Conservation (phyloP, 1,140 invertebrate species). For the Cydia splendana region DNA sequence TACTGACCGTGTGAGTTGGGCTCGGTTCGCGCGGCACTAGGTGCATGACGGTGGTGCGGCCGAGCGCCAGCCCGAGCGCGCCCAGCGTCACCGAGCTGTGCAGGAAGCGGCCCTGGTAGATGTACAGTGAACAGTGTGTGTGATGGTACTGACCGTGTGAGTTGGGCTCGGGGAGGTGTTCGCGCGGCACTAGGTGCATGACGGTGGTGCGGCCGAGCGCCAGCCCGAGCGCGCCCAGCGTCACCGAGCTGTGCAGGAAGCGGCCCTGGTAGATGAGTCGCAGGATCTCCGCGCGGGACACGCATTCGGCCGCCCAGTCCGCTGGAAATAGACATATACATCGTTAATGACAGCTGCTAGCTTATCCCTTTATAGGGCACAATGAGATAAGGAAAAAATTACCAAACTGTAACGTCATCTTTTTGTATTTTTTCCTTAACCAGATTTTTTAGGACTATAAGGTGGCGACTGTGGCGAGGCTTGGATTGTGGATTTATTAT, state of each 20-base stretch:
- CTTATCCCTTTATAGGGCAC: too few species aligned
- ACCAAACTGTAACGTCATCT: too few species aligned
- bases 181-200: constrained; percentile 99
- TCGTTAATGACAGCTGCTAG: too few species aligned
- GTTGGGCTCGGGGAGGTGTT: constrained; percentile 99
- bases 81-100: too few species aligned
- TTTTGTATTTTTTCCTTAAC: too few species aligned
- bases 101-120: constrained; percentile 64
- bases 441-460: too few species aligned
- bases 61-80: too few species aligned
- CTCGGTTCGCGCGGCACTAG: constrained; percentile 90
- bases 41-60: too few species aligned
- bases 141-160: constrained; percentile 33
- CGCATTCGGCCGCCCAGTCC: constrained; percentile 98
- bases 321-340: constrained; percentile 61
- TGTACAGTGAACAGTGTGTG: constrained; percentile 63
- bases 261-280: constrained; percentile 99
- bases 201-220: constrained; percentile 98
- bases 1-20: constrained; percentile 84
- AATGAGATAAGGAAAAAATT: too few species aligned
- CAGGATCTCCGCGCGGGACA: constrained; percentile 97
- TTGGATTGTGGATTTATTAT: too few species aligned
- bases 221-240: constrained; percentile 96
- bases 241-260: constrained; percentile 99
- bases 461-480: too few species aligned